Evolutionary conservation across 2,888 invertebrate genomes (phyloP).

Genomic region (Pantelozetes paolii): DNA sequence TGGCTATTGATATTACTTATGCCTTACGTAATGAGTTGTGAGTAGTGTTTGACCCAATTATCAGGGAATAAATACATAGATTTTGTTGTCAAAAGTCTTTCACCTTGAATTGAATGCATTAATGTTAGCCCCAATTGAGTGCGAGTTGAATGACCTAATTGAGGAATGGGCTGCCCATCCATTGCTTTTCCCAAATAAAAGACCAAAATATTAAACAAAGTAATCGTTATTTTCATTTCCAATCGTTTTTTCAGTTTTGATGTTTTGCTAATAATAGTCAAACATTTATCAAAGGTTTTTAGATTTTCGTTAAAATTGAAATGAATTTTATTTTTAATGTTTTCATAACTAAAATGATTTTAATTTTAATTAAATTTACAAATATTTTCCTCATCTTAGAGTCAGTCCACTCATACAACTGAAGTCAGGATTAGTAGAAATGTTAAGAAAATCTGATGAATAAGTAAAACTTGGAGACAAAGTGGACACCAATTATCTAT

Average conservation of each 20-base stretch:
- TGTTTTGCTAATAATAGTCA: not conserved
- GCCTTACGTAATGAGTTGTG: not conserved
- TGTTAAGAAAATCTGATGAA: no score
- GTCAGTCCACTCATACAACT: no score
- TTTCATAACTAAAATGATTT: no score
- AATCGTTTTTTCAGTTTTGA: not conserved
- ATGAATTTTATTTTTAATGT: no score
- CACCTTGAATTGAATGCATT: constrained; percentile 31
- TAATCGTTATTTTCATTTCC: not conserved
- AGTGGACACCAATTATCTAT: no score
- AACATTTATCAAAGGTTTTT: not conserved
- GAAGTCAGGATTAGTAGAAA: no score
- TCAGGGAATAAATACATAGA: not conserved
- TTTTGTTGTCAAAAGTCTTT: constrained; percentile 11
- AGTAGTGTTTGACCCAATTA: constrained; percentile 17
- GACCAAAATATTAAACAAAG: not conserved
- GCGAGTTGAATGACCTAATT: constrained; percentile 34
- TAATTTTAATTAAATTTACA: no score
- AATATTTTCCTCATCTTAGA: no score
- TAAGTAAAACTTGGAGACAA: no score
- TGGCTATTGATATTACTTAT: not conserved
- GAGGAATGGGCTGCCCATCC: not conserved
- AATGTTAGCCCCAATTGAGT: constrained; percentile 25
- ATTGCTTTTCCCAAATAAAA: not conserved
- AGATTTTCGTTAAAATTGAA: not conserved